Base-by-base conservation (phyloP, 1,140 invertebrate genomes). In the Drosophila pandora region DNA sequence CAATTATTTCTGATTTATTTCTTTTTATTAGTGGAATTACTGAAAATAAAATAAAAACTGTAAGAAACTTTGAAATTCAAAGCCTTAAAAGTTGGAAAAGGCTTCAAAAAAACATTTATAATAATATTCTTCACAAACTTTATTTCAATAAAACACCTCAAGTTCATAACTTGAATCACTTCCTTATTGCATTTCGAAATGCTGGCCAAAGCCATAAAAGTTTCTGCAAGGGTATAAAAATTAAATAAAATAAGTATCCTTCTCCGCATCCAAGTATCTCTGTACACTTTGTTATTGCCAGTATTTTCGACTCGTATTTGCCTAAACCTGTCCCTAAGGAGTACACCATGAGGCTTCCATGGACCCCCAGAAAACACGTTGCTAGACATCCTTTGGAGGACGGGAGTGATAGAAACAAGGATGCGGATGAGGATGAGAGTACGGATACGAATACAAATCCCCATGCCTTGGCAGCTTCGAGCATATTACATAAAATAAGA, bases 401-500 rank as follows among this genome's bases (percentile, higher is more conserved):
- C n/a, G 52, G 8, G 21, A 9, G 48, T 21, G 37, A 39, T 5
- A 50, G 2, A 50, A 28, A 17, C 13, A 25, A 30, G 25, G 34
- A 17, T 34, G 43, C 43, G 43, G n/a, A 64, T 32, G 5, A n/a
- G n/a, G n/a, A n/a, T n/a, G n/a, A n/a, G n/a, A n/a, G n/a, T n/a
- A n/a, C 43, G 43, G n/a, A 64, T 32, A 3, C 9, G 32, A 21
- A 37, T 61, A 13, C 48, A 13, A 9, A 28, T 30, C 8, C 62
- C 61, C 49, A 70, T 37, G 50, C 32, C 71, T 79, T 72, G 73
- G 48, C 65, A 71, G 82, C 78, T 82, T 87, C 65, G 59, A 79
- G 75, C 63, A 55, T 72, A 88, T 87, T 82, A 87, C 82, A 88
- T 88, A 88, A 87, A 88, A 79, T 88, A 79, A 61, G 79, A 82